Percentiles rank a stretch among this genome's conserved stretches.
phyloP scores from a whole-genome alignment of 2,797 vertebrate genomes.

The Acanthurus lineatus region DNA sequence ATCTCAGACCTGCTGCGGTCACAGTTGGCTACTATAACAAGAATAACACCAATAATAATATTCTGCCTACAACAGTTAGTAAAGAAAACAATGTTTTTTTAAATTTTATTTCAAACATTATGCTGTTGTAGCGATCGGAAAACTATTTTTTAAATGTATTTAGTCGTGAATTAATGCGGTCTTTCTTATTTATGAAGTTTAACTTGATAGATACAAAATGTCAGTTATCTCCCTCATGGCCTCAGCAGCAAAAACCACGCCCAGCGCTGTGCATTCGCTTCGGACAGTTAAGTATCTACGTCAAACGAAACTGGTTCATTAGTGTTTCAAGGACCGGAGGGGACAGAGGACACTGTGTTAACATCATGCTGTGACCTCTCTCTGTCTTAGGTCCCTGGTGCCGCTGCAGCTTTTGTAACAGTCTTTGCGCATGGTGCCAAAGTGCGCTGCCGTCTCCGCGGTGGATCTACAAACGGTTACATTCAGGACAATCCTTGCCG shows the following conservation, averaged over 20 bases:
- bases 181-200: no score
- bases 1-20: no score
- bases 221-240: no score
- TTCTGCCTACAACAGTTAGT: no score
- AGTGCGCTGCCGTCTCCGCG: constrained; percentile 5
- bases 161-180: no score
- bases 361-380: not conserved
- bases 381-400: not conserved
- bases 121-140: no score
- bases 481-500: not conserved
- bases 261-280: constrained; percentile 12
- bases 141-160: no score
- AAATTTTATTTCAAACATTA: no score
- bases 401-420: not conserved
- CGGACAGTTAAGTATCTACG: not conserved
- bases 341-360: not conserved
- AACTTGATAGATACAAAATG: no score
- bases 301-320: not conserved
- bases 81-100: no score
- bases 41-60: no score
- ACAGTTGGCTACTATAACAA: no score
- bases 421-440: constrained; percentile 24
- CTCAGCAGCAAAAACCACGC: constrained; percentile 23
- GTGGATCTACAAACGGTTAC: not conserved
- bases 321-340: not conserved